These are phyloP conservation scores for Cololabis saira DNA, from an alignment of 2,113 vertebrate genomes.

Conservation along the genomic window DNA sequence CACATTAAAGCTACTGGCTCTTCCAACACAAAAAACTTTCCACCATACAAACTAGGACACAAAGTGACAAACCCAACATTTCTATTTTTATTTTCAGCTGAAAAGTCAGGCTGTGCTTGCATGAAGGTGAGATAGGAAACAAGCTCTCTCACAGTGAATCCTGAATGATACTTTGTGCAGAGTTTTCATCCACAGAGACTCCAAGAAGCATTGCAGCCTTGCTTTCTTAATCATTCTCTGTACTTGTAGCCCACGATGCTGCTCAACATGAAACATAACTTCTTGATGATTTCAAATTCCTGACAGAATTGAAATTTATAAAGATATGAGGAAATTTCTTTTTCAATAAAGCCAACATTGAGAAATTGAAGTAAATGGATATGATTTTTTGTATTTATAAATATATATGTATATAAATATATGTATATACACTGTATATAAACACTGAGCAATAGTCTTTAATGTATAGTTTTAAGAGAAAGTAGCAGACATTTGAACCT, in stretches of 20 bases:
- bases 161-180: constrained; percentile 43
- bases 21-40: constrained; percentile 12
- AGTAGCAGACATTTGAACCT: not conserved
- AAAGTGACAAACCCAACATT: constrained; percentile 22
- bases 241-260: constrained; percentile 19
- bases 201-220: constrained; percentile 33
- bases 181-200: constrained; percentile 30
- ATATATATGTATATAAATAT: no score
- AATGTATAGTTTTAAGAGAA: no score
- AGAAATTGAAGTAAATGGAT: not conserved
- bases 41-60: not conserved
- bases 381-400: no score
- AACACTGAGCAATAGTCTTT: no score
- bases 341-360: not conserved
- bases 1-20: not conserved
- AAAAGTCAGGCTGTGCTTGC: constrained; percentile 26
- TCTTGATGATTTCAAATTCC: constrained; percentile 23
- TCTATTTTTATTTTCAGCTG: constrained; percentile 26
- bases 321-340: constrained; percentile 1
- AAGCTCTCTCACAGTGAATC: constrained; percentile 32
- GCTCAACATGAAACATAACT: constrained; percentile 19
- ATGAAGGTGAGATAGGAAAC: constrained; percentile 51
- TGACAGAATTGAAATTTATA: constrained; percentile 14
- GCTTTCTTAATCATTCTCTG: constrained; percentile 25
- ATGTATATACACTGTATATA: no score